phyloP scores from a whole-genome alignment of 2,888 invertebrate species.

The Sarcophaga subvicina region DNA sequence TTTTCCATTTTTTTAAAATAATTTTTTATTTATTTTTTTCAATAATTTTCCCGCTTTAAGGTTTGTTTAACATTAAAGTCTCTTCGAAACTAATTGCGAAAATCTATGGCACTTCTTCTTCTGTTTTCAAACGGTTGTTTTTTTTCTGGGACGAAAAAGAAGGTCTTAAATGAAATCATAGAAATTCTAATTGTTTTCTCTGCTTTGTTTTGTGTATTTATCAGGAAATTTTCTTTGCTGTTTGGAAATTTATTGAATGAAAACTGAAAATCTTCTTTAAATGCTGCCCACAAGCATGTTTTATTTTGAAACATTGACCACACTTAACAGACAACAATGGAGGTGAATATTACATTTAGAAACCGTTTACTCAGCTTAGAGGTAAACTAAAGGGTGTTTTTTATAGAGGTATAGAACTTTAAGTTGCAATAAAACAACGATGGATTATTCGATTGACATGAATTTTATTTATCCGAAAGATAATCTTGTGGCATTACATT shows the following conservation, averaged over 20 bases:
- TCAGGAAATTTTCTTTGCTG: conserved; percentile 28
- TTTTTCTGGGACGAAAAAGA: background rate
- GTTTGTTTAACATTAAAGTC: conserved; percentile 74
- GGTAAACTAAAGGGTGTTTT: no score
- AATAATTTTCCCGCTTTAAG: conserved; percentile 55
- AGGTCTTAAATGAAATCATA: conserved; percentile 60
- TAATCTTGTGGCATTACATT: no score
- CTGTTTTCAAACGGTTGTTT: no score
- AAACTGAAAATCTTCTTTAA: conserved; percentile 36
- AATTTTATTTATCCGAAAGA: no score
- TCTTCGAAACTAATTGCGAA: conserved; percentile 75
- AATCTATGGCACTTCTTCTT: conserved; percentile 14
- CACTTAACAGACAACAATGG: background rate
- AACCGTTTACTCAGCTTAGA: background rate
- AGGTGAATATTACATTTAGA: background rate
- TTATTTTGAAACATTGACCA: background rate
- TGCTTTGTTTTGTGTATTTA: conserved; percentile 26
- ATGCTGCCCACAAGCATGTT: background rate
- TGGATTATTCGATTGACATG: no score
- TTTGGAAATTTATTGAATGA: conserved; percentile 47
- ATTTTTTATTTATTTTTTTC: conserved; percentile 11
- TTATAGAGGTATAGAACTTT: no score
- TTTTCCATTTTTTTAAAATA: conserved; percentile 2
- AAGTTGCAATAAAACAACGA: no score
- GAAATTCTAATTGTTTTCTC: conserved; percentile 59